A percentile compares a stretch with the other conserved stretches of the same genome.
Conservation (phyloP, 2,888 invertebrate species). For the Mesorhabditis sp. region DNA sequence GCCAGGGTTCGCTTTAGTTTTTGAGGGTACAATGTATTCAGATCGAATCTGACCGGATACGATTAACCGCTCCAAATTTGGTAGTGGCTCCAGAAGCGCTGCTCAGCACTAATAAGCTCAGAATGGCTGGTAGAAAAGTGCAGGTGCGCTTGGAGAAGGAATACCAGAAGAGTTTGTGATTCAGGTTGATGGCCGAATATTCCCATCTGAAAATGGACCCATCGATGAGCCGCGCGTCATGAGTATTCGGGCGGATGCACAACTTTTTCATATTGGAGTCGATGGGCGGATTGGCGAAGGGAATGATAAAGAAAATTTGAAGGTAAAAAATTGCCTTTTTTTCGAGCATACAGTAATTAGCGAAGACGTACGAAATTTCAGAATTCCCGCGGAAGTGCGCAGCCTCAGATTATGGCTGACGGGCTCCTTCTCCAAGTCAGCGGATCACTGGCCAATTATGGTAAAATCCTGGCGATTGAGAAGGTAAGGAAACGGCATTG, state of each 20-base stretch:
- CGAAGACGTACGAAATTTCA: not conserved
- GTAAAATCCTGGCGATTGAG: constrained; percentile 31
- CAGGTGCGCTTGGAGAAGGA: not conserved
- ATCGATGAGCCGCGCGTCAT: constrained; percentile 10
- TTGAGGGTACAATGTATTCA: not conserved
- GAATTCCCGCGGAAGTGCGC: not conserved
- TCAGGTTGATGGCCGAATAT: constrained; percentile 37
- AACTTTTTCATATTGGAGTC: constrained; percentile 37
- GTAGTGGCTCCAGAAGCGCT: constrained; percentile 37
- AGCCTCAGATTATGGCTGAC: constrained; percentile 20
- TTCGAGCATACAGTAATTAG: no score
- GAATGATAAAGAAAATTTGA: constrained; percentile 21
- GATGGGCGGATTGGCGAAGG: constrained; percentile 35
- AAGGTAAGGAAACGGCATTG: not conserved
- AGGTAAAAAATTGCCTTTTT: not conserved
- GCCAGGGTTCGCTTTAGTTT: constrained; percentile 16
- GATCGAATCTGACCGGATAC: constrained; percentile 8
- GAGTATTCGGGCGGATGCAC: constrained; percentile 20
- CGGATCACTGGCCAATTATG: constrained; percentile 38
- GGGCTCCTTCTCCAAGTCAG: constrained; percentile 21
- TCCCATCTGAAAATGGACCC: constrained; percentile 17
- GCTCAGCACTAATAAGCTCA: constrained; percentile 26
- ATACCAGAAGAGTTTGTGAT: constrained; percentile 8
- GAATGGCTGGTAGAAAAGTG: constrained; percentile 14
- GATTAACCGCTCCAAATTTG: constrained; percentile 33